These are phyloP conservation scores for Corythornis vintsioides DNA, from an alignment of 2,113 vertebrate species.

Conservation along the genomic window DNA sequence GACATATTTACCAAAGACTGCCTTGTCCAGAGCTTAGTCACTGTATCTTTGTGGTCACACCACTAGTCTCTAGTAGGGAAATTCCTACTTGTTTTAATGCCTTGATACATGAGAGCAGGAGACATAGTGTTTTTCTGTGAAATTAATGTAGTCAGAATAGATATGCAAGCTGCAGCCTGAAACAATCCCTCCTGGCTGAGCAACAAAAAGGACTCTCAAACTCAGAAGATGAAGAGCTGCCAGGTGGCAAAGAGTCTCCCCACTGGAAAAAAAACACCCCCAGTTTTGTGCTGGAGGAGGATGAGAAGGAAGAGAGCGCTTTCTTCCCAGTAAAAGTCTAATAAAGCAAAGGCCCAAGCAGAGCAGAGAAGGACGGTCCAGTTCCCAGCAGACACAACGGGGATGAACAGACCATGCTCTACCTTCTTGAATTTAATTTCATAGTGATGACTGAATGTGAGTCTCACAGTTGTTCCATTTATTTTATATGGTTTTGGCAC, in stretches of 20 bases:
- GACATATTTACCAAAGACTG: not conserved
- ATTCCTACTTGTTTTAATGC: not conserved
- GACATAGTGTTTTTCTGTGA: not conserved
- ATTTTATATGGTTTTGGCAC: not conserved
- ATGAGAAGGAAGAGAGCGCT: not conserved
- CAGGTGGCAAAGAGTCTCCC: not conserved
- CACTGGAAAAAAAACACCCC: not conserved
- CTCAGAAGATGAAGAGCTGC: not conserved
- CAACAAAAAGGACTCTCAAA: not conserved
- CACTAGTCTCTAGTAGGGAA: not conserved
- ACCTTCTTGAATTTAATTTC: not conserved
- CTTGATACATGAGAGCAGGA: not conserved
- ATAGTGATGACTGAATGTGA: not conserved
- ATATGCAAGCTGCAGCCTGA: not conserved
- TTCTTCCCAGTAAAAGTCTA: not conserved
- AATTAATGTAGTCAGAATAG: not conserved
- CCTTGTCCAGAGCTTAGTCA: not conserved
- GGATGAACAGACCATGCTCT: not conserved
- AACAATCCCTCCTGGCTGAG: not conserved
- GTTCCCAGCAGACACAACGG: not conserved
- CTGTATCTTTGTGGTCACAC: not conserved
- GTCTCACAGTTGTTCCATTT: not conserved
- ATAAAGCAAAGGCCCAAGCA: not conserved
- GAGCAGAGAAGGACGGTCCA: not conserved
- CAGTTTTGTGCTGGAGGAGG: not conserved